phyloP scores from a whole-genome alignment of 2,113 vertebrate genomes.

The Calidris pygmaea region DNA sequence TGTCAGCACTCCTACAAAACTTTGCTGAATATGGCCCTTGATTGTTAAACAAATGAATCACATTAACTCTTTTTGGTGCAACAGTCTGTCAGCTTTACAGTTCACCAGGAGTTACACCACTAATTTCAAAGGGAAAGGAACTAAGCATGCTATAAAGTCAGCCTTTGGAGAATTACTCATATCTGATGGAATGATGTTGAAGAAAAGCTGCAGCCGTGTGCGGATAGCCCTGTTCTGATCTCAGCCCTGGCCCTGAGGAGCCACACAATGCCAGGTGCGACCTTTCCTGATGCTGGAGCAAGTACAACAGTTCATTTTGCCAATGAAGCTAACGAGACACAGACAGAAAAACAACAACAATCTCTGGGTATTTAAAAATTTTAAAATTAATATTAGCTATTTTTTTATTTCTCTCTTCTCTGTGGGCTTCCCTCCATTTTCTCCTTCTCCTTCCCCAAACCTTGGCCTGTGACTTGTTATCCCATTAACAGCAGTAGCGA shows the following conservation, averaged over 20 bases:
- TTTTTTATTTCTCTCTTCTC: neutral
- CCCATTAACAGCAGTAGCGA: neutral
- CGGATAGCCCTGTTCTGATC: neutral
- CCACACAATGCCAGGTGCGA: fast-evolving
- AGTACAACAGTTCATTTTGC: neutral
- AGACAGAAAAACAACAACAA: neutral
- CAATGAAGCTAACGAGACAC: neutral
- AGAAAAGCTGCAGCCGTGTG: neutral
- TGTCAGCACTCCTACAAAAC: neutral
- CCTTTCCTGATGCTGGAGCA: neutral
- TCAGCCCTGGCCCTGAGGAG: neutral
- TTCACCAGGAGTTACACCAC: neutral
- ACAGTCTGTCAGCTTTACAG: neutral
- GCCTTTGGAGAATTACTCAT: neutral
- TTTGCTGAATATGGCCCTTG: neutral
- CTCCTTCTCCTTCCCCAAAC: neutral
- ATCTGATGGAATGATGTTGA: neutral
- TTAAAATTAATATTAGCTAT: neutral
- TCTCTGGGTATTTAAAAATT: neutral
- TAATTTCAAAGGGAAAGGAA: neutral
- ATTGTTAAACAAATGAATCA: neutral
- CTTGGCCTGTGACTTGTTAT: neutral
- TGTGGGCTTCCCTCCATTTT: neutral
- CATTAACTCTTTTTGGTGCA: neutral
- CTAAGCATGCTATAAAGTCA: neutral